These are phyloP conservation scores for Arremon aurantiirostris DNA, from an alignment of 2,797 vertebrate genomes.

Conservation along the genomic window DNA sequence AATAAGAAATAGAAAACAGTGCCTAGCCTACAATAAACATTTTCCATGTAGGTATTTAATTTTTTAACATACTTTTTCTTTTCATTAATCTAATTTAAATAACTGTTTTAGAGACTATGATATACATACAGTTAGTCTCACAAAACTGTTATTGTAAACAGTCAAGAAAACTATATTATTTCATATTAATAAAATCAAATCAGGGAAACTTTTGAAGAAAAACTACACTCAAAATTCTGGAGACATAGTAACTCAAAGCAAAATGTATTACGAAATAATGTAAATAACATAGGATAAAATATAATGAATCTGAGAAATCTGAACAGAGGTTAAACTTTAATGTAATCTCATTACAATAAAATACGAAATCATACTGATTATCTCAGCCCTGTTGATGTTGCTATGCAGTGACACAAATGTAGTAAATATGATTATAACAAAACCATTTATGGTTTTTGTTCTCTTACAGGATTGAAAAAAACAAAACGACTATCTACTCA, in stretches of 20 bases:
- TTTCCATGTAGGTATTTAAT: background rate
- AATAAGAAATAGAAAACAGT: background rate
- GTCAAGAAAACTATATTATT: background rate
- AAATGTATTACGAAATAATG: background rate
- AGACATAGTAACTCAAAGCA: background rate
- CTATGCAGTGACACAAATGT: background rate
- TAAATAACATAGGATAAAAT: background rate
- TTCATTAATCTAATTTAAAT: background rate
- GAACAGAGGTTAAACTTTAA: background rate
- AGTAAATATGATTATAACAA: constrained; percentile 27
- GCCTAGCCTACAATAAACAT: background rate
- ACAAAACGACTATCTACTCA: background rate
- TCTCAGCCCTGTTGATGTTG: background rate
- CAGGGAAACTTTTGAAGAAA: background rate
- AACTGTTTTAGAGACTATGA: background rate
- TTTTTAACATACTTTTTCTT: background rate
- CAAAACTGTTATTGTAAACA: background rate
- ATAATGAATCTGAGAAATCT: background rate
- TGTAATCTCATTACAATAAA: constrained; percentile 9
- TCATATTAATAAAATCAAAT: background rate
- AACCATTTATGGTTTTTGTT: background rate
- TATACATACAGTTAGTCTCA: background rate
- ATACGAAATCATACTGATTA: constrained; percentile 24
- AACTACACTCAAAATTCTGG: background rate
- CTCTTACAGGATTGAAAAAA: background rate